Evolutionary conservation across 2,113 vertebrate genomes (phyloP).

Genomic region (Otocyon megalotis): DNA sequence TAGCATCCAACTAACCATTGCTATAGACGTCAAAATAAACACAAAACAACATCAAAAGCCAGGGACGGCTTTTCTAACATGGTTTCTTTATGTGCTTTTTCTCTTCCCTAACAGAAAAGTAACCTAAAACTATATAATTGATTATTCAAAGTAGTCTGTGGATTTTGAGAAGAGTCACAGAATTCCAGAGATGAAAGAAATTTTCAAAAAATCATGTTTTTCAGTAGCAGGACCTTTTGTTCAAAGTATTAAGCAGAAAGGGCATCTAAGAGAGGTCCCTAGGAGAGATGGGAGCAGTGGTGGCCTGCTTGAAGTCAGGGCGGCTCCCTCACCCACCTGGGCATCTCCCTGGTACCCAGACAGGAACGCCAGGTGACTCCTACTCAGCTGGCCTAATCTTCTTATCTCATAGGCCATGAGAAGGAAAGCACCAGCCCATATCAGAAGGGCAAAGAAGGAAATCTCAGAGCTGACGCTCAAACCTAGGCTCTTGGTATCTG

Average conservation of each 20-base stretch:
- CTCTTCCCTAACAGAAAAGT: constrained; percentile 10
- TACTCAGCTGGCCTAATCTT: neutral
- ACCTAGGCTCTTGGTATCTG: neutral
- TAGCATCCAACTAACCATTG: neutral
- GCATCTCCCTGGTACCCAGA: neutral
- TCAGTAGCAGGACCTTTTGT: neutral
- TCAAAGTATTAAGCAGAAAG: neutral
- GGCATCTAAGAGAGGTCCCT: neutral
- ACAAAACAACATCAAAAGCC: constrained; percentile 24
- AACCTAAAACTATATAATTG: neutral
- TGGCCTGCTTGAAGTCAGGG: neutral
- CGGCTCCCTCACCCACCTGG: neutral
- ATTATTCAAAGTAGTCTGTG: neutral
- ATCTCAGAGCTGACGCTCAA: neutral
- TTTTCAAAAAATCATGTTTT: neutral
- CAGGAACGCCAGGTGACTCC: neutral
- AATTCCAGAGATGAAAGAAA: neutral
- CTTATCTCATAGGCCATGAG: neutral
- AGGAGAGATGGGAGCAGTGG: neutral
- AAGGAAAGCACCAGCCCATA: neutral
- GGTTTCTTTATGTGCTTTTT: neutral
- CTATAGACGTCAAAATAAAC: constrained; percentile 25
- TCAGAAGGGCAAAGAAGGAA: neutral
- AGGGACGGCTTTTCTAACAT: neutral
- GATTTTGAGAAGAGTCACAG: neutral